phyloP scores from a whole-genome alignment of 2,113 vertebrate genomes.

The Xenopus borealis region DNA sequence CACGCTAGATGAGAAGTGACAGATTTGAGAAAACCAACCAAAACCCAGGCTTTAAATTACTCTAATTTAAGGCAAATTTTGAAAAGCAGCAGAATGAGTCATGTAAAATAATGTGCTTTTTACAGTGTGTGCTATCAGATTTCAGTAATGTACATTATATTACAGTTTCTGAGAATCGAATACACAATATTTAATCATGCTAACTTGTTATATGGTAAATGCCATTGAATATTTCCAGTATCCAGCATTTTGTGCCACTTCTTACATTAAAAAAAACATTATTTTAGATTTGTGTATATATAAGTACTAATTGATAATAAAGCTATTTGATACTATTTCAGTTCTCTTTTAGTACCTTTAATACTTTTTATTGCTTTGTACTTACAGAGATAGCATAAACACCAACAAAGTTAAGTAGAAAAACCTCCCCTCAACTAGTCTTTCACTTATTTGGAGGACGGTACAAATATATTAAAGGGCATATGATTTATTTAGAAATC shows the following conservation, averaged over 20 bases:
- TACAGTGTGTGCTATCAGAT: slow-evolving; percentile 24
- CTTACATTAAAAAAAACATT: no score
- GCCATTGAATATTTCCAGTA: background rate
- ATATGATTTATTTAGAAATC: no score
- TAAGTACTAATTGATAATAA: no score
- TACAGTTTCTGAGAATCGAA: slow-evolving; percentile 12
- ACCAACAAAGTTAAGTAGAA: no score
- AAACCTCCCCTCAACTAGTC: no score
- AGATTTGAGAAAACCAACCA: slow-evolving; percentile 39
- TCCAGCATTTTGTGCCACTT: background rate
- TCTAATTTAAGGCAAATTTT: slow-evolving; percentile 43
- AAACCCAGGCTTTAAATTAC: slow-evolving; percentile 39
- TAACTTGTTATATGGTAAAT: slow-evolving; percentile 10
- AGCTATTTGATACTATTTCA: no score
- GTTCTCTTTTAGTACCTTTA: no score
- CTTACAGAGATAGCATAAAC: no score
- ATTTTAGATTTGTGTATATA: no score
- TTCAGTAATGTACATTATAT: slow-evolving; percentile 35
- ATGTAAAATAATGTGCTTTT: slow-evolving; percentile 37
- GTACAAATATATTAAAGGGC: no score
- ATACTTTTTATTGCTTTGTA: no score
- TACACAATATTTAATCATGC: slow-evolving; percentile 35
- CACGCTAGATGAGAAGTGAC: slow-evolving; percentile 43
- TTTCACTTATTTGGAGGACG: no score
- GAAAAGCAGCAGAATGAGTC: slow-evolving; percentile 38